Conservation (phyloP, 2,888 invertebrate species). For the Vannuccia rotundouncinata region DNA sequence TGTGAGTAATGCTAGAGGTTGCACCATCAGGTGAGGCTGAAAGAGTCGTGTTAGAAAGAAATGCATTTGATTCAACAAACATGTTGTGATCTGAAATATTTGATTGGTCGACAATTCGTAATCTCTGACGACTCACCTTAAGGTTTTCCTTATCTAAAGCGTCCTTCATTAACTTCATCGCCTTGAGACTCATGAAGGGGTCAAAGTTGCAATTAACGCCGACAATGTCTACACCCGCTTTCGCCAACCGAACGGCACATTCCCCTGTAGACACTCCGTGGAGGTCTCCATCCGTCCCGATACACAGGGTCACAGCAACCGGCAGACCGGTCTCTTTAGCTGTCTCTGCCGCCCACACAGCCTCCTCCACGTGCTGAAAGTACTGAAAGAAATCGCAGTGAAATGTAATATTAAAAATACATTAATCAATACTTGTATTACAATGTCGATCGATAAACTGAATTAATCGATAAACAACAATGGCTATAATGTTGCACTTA, state of each 20-base stretch:
- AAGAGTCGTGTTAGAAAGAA: neutral
- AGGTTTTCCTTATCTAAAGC: conserved; percentile 49
- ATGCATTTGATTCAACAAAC: neutral
- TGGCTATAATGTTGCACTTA: conserved; percentile 41
- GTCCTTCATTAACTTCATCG: conserved; percentile 51
- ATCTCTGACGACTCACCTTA: conserved; percentile 39
- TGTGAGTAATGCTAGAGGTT: conserved; percentile 51
- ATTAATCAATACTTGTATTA: neutral
- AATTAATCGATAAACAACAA: too few species aligned
- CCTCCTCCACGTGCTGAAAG: conserved; percentile 56
- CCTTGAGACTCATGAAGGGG: conserved; percentile 48
- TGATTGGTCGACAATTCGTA: too few species aligned
- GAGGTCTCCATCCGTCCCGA: conserved; percentile 55
- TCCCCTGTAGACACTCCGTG: conserved; percentile 51
- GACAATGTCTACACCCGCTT: conserved; percentile 52
- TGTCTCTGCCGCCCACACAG: conserved; percentile 56
- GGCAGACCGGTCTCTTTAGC: conserved; percentile 48
- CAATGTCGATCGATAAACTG: too few species aligned
- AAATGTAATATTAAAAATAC: conserved; percentile 29
- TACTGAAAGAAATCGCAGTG: conserved; percentile 45
- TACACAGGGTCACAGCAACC: conserved; percentile 57
- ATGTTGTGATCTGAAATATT: too few species aligned
- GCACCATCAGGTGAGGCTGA: conserved; percentile 49
- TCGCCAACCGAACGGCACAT: conserved; percentile 55
- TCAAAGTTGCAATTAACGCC: conserved; percentile 57